Evolutionary conservation across 2,113 vertebrate genomes (phyloP).

Genomic region (Butastur rufipennis): DNA sequence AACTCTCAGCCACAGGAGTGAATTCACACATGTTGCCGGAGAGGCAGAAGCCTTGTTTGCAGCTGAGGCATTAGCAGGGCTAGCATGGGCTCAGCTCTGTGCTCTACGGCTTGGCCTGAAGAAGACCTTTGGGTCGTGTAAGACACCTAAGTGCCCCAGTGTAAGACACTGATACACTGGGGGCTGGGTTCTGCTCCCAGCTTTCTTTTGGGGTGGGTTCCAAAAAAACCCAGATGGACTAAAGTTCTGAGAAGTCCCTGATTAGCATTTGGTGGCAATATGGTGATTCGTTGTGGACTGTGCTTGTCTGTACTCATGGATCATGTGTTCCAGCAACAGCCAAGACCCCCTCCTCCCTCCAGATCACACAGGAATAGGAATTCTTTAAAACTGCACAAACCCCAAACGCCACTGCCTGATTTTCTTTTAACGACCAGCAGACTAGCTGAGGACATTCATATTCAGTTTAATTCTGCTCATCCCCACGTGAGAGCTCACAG

Average conservation of each 20-base stretch:
- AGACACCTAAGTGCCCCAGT: fast-evolving
- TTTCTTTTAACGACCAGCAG: not conserved
- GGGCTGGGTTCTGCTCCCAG: not conserved
- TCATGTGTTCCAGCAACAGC: not conserved
- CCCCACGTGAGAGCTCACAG: fast-evolving
- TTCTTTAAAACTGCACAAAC: not conserved
- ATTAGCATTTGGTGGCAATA: not conserved
- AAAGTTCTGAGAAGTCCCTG: not conserved
- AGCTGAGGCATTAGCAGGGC: not conserved
- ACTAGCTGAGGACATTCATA: not conserved
- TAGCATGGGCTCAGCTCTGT: not conserved
- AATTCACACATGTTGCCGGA: fast-evolving
- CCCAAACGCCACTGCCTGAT: not conserved
- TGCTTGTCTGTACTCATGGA: not conserved
- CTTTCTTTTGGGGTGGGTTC: not conserved
- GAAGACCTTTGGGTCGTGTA: no score
- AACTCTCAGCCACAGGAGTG: not conserved
- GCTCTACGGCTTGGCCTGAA: not conserved
- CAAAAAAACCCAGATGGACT: not conserved
- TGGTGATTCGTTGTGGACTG: fast-evolving
- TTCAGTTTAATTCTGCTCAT: not conserved
- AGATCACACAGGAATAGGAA: not conserved
- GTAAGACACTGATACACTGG: not conserved
- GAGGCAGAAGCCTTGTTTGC: not conserved
- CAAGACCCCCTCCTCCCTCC: not conserved